Conservation (phyloP, 2,113 vertebrate genomes). For the Aleadryas rufinucha region DNA sequence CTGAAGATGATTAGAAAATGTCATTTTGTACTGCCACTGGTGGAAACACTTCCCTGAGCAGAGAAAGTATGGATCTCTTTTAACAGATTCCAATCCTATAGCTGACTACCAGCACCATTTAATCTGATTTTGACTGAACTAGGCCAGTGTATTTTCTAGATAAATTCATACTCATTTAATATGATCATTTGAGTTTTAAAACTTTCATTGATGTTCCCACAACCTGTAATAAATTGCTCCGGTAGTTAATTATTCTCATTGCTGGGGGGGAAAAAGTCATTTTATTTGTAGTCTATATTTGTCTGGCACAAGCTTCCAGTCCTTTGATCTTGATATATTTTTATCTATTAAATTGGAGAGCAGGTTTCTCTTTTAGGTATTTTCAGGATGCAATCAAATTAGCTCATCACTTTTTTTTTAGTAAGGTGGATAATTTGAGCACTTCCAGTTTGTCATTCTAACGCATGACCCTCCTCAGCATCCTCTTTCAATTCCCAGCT, state of each 20-base stretch:
- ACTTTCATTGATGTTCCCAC: background rate
- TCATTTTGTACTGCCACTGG: background rate
- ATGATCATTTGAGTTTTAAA: background rate
- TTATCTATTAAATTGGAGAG: background rate
- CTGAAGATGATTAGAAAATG: background rate
- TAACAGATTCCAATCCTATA: background rate
- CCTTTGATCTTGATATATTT: slow-evolving; percentile 20
- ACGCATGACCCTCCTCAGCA: background rate
- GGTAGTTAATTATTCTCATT: background rate
- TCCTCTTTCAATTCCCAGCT: background rate
- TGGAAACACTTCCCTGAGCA: background rate
- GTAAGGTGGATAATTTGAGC: background rate
- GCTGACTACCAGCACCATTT: background rate
- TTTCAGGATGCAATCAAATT: slow-evolving; percentile 7
- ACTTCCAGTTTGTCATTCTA: background rate
- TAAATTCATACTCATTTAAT: background rate
- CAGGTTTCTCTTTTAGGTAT: background rate
- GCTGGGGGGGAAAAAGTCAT: background rate
- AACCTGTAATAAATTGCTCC: background rate
- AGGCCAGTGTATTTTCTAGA: background rate
- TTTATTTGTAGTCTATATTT: slow-evolving; percentile 19
- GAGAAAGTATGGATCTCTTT: background rate
- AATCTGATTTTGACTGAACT: background rate
- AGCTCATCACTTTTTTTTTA: background rate
- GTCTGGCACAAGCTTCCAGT: background rate